Base-by-base conservation (phyloP, 2,113 vertebrate species). In the Lichenostomus cassidix region DNA sequence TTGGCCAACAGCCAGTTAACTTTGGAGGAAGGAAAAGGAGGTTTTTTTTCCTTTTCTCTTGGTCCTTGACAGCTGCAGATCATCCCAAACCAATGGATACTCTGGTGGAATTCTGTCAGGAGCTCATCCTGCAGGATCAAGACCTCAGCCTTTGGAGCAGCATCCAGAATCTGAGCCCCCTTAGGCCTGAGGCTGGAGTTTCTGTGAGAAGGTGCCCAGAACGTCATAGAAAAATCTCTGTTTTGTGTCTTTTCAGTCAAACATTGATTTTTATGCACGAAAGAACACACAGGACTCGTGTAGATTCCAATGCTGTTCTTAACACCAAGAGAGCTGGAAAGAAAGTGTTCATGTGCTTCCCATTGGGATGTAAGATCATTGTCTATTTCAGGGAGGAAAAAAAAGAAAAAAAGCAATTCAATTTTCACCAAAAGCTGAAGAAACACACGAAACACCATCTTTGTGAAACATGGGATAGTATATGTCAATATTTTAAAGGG, bases 1-100 rank as follows among this genome's bases (percentile, higher is more conserved):
- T 76, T 31, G 60, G 42, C 11, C n/a, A 63, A 17, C 0, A 2
- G 28, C 22, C 52, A 55, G 7, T 31, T 49, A 11, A 1, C 1
- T 25, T 31, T 19, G n/a, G 12, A 90, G 11, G 37, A 76, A 87
- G 18, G 27, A 69, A 59, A 78, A 85, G 0, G 3, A 37, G 11
- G 4, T 11, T 46, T 28, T 46, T 28, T 53, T 28, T 13, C 29
- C 8, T 56, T 64, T 64, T 42, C 21, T 79, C 21, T 64, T 68
- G 10, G 5, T 74, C 31, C 37, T 31, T 5, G 31, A 56, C 12
- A 20, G 18, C 31, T 69, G 65, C 63, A 83, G 7, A 29, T 28
- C 50, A 77, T 7, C 41, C n/a, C 59, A 83, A 71, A 2, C 5
- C 25, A 65, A 22, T 1, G 12, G 79, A 29, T 24, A 15, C 20